Conservation (phyloP, 2,888 invertebrate species). For the Melinaea menophilus region DNA sequence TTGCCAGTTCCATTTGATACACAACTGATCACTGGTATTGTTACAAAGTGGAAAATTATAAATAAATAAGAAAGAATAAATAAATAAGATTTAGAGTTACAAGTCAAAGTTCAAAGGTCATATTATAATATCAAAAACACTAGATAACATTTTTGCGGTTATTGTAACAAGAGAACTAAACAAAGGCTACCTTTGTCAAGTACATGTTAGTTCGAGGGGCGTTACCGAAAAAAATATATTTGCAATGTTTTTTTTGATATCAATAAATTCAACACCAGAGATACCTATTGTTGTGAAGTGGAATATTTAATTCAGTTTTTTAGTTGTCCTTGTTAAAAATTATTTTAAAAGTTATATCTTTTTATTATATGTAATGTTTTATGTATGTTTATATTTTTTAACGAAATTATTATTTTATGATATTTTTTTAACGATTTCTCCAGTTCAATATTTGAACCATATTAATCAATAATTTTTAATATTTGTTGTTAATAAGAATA, state of each 20-base stretch:
- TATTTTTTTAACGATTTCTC: not conserved
- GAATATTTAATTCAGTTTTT: conserved; percentile 12
- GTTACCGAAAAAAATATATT: conserved; percentile 37
- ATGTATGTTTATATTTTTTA: too few relatives aligned
- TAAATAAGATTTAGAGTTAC: not conserved
- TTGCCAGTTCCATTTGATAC: too few relatives aligned
- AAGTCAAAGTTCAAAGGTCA: not conserved
- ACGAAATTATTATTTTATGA: too few relatives aligned
- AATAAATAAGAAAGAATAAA: too few relatives aligned
- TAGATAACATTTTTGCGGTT: conserved; percentile 12
- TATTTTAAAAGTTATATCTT: too few relatives aligned
- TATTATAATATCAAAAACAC: not conserved
- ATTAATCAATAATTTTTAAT: not conserved
- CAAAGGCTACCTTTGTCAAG: conserved; percentile 10
- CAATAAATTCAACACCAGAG: conserved; percentile 41
- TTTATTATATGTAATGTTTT: too few relatives aligned
- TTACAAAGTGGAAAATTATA: too few relatives aligned
- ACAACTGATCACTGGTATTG: too few relatives aligned
- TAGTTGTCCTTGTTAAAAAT: too few relatives aligned
- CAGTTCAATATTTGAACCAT: not conserved
- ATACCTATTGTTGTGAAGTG: conserved; percentile 30
- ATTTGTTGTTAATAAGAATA: not conserved
- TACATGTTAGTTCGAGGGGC: conserved; percentile 28
- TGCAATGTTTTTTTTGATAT: conserved; percentile 40
- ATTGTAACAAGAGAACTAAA: conserved; percentile 15